These are phyloP conservation scores for Diaphora mendica DNA, from an alignment of 2,888 invertebrate genomes.

Conservation along the genomic window DNA sequence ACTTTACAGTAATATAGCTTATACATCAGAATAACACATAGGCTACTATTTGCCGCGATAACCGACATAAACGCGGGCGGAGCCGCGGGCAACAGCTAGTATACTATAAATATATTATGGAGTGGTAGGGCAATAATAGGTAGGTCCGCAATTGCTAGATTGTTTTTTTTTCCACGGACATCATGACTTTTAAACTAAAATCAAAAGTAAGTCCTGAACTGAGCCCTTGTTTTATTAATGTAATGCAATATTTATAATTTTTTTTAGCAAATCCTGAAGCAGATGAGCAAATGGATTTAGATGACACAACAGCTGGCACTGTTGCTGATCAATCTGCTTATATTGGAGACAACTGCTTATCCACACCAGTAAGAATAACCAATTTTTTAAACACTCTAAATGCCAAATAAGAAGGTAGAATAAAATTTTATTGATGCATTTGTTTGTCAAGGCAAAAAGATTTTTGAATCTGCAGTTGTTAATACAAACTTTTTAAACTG, in stretches of 20 bases:
- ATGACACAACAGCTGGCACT: conserved; percentile 74
- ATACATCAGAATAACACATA: too few relatives aligned
- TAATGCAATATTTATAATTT: background rate
- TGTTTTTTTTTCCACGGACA: background rate
- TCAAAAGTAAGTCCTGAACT: background rate
- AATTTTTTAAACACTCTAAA: background rate
- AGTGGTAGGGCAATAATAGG: background rate
- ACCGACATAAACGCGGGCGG: too few relatives aligned
- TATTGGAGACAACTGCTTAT: conserved; percentile 83
- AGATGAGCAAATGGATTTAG: conserved; percentile 83
- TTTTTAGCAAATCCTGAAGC: conserved; percentile 65
- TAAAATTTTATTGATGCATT: too few relatives aligned
- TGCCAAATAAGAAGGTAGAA: too few relatives aligned
- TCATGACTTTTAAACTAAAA: too few relatives aligned
- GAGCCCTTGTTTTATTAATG: background rate
- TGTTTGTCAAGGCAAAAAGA: too few relatives aligned
- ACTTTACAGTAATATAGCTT: too few relatives aligned
- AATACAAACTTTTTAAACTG: too few relatives aligned
- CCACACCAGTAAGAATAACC: conserved; percentile 75
- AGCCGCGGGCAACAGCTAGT: too few relatives aligned
- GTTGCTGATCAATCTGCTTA: conserved; percentile 78
- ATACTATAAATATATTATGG: background rate
- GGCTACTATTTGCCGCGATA: too few relatives aligned
- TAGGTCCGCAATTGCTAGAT: background rate
- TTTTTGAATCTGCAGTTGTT: too few relatives aligned